phyloP scores from a whole-genome alignment of 2,888 invertebrate species.

The Rhagium mordax region DNA sequence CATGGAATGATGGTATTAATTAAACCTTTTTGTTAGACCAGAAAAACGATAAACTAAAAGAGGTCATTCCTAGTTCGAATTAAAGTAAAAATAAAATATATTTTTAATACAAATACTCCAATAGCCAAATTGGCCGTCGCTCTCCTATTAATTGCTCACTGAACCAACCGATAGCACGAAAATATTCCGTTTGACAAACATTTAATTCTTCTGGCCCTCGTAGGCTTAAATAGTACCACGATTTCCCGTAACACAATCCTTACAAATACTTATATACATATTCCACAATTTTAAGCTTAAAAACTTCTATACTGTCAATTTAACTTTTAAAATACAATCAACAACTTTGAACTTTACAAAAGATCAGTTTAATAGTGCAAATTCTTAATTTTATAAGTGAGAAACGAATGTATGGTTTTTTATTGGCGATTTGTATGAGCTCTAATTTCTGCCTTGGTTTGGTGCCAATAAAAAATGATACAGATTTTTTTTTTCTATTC shows the following conservation, averaged over 20 bases:
- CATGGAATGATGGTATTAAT: not conserved
- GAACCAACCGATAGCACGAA: too few relatives aligned
- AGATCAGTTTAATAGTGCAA: constrained; percentile 18
- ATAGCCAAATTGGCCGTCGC: too few relatives aligned
- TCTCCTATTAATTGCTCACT: too few relatives aligned
- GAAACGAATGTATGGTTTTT: constrained; percentile 3
- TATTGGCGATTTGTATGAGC: constrained; percentile 13
- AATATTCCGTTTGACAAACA: too few relatives aligned
- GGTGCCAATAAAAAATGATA: constrained; percentile 3
- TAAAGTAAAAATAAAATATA: too few relatives aligned
- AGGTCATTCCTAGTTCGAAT: too few relatives aligned
- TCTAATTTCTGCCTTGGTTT: constrained; percentile 23
- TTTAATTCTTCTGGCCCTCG: not conserved
- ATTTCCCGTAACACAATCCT: not conserved
- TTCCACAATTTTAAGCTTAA: constrained; percentile 3
- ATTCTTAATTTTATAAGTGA: constrained; percentile 19
- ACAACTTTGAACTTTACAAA: constrained; percentile 19
- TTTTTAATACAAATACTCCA: too few relatives aligned
- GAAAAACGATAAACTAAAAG: not conserved
- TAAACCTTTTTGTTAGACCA: not conserved
- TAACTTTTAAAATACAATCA: constrained; percentile 9
- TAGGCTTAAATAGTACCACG: not conserved
- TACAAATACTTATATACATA: not conserved
- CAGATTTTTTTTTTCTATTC: not conserved
- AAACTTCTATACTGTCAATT: constrained; percentile 7